These are phyloP conservation scores for Caenorhabditis brenneri DNA, from an alignment of 1,140 invertebrate species.

Conservation along the genomic window DNA sequence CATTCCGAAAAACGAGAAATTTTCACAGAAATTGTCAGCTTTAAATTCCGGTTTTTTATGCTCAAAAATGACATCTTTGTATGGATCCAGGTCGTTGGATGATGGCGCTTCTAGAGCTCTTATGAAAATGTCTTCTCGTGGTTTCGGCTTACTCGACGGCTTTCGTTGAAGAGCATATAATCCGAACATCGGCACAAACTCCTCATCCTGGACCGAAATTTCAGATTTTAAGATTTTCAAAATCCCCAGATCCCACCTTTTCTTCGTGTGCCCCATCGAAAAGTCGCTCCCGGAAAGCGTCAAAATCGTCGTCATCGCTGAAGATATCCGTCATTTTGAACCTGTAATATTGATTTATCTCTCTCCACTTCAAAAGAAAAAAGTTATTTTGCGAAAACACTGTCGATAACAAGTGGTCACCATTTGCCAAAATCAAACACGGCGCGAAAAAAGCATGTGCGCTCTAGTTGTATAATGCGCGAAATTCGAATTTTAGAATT, in stretches of 20 bases:
- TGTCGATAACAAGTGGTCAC: too few species aligned
- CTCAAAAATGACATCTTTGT: neutral
- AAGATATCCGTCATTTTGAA: neutral
- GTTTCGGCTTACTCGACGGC: neutral
- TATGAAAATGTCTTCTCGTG: neutral
- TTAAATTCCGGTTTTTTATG: neutral
- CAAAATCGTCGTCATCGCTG: conserved; percentile 11
- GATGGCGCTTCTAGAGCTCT: neutral
- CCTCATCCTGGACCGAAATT: neutral
- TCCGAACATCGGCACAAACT: conserved; percentile 1
- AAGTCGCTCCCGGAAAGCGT: neutral
- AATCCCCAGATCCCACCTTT: neutral
- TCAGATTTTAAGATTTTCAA: neutral
- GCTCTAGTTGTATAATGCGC: neutral
- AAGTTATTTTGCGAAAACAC: neutral
- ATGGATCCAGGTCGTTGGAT: conserved; percentile 21
- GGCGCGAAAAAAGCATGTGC: neutral
- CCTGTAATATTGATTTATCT: neutral
- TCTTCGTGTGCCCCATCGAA: neutral
- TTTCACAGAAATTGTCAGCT: neutral
- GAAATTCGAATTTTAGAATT: neutral
- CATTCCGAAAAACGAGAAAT: conserved; percentile 27
- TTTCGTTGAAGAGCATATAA: neutral
- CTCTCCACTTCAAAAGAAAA: neutral
- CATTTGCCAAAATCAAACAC: neutral